Percentiles rank a stretch among this genome's conserved stretches.
Conservation (phyloP, 2,797 vertebrate genomes). For the Chloroceryle inda region DNA sequence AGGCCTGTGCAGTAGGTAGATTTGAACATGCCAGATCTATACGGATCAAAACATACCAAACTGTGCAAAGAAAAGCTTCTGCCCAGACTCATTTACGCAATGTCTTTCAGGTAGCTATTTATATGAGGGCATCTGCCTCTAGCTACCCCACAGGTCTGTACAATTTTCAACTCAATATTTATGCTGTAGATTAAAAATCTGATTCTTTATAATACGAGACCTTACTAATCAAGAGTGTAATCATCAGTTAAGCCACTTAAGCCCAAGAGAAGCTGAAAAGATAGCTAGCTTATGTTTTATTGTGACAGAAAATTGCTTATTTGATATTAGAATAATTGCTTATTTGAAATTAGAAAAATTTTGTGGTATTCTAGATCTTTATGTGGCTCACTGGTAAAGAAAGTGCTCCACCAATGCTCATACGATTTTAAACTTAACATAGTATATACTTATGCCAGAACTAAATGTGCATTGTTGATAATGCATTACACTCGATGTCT, state of each 20-base stretch:
- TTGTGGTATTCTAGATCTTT: background rate
- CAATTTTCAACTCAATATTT: background rate
- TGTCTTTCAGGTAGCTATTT: background rate
- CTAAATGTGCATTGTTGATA: background rate
- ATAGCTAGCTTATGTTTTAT: background rate
- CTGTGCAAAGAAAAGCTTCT: background rate
- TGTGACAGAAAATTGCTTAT: background rate
- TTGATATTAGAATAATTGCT: background rate
- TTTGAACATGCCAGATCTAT: background rate
- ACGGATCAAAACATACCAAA: background rate
- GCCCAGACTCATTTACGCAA: background rate
- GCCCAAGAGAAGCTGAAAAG: background rate
- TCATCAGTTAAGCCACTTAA: background rate
- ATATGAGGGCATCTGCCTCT: background rate
- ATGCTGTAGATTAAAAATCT: background rate
- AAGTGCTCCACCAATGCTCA: background rate
- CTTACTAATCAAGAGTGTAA: background rate
- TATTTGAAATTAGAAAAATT: background rate
- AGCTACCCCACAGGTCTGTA: background rate
- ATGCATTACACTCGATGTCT: background rate
- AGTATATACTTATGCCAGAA: background rate
- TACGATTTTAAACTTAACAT: background rate
- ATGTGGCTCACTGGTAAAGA: background rate
- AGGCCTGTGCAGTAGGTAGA: background rate
- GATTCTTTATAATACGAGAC: background rate